Evolutionary conservation across 2,888 invertebrate species (phyloP).

Genomic region (Stegana nigrithorax): DNA sequence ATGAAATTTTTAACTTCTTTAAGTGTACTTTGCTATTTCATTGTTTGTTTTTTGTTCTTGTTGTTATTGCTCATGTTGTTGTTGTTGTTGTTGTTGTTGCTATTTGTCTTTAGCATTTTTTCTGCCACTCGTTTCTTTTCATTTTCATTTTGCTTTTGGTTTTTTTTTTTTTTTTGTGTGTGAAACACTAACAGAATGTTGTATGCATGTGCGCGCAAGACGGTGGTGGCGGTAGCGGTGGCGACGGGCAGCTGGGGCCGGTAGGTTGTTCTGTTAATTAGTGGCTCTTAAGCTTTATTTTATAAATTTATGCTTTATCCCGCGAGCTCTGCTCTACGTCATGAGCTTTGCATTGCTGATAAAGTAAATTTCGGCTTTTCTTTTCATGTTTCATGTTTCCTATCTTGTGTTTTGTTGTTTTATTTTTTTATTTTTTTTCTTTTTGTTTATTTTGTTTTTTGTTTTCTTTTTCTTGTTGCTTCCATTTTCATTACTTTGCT

Average conservation of each 20-base stretch:
- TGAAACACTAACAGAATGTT: no score
- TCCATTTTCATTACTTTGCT: no score
- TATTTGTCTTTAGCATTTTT: background rate
- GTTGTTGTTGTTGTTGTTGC: background rate
- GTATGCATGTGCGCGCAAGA: no score
- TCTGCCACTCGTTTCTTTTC: background rate
- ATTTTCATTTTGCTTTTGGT: background rate
- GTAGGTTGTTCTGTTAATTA: conserved; percentile 3
- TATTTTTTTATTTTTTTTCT: background rate
- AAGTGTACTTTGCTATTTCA: conserved; percentile 10
- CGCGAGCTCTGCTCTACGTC: background rate
- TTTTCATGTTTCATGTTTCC: no score
- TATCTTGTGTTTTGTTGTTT: background rate
- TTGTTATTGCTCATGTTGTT: background rate
- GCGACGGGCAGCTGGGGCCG: background rate
- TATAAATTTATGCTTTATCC: conserved; percentile 7
- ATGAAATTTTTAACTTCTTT: conserved; percentile 12
- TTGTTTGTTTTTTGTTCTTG: background rate
- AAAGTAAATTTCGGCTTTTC: no score
- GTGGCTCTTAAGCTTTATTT: conserved; percentile 10
- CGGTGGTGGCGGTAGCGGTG: no score
- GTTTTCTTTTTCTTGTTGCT: background rate
- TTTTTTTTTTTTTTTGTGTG: no score
- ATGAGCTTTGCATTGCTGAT: background rate
- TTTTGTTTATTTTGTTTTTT: background rate